A percentile compares a stretch with the other conserved stretches of the same genome.
These are phyloP conservation scores for Nothoprocta pentlandii DNA, from an alignment of 2,113 vertebrate species.

Conservation along the genomic window DNA sequence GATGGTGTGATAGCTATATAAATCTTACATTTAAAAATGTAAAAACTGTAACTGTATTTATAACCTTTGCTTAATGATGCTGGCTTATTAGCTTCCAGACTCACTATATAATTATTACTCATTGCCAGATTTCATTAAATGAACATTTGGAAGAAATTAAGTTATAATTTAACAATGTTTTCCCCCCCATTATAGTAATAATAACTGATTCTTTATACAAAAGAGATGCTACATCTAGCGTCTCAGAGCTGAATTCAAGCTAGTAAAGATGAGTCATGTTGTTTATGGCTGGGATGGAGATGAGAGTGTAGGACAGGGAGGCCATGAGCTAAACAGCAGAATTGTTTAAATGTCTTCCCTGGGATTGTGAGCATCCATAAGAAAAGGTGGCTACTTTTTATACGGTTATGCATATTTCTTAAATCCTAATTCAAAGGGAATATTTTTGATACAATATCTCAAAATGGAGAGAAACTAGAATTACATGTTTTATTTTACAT, in stretches of 20 bases:
- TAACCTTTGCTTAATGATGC: not conserved
- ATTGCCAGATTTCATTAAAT: not conserved
- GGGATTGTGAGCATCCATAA: not conserved
- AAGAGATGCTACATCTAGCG: not conserved
- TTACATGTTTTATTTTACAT: not conserved
- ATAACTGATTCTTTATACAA: not conserved
- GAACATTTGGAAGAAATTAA: conserved; percentile 5
- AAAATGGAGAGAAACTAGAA: not conserved
- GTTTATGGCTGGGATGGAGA: not conserved
- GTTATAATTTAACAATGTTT: not conserved
- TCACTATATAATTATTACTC: not conserved
- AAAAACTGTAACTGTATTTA: not conserved
- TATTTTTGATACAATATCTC: not conserved
- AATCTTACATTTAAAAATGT: not conserved
- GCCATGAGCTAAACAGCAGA: not conserved
- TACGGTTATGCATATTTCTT: not conserved
- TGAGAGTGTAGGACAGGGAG: too few species aligned
- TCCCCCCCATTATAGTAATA: not conserved
- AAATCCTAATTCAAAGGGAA: not conserved
- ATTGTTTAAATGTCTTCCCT: not conserved
- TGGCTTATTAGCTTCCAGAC: not conserved
- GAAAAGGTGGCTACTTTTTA: not conserved
- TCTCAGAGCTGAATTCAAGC: not conserved
- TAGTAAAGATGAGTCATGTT: not conserved
- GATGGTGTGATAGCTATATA: not conserved